Evolutionary conservation across 1,140 invertebrate species (phyloP).

Genomic region (Sesamia nonagrioides): DNA sequence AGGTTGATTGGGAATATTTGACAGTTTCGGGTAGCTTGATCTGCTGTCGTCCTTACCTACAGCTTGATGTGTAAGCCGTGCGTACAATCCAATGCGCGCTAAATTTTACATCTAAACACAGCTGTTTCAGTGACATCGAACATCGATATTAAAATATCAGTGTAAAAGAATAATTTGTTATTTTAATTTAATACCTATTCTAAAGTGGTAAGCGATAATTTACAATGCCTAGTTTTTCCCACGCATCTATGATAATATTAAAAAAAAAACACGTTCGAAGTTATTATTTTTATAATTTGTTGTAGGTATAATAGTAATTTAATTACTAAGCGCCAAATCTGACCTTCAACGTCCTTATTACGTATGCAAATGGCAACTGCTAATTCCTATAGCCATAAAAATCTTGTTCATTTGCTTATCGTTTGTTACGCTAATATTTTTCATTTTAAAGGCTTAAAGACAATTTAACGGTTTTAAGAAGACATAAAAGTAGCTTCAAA

Average conservation of each 20-base stretch:
- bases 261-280: neutral
- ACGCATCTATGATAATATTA: neutral
- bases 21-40: too few species aligned
- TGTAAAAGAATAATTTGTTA: neutral
- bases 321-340: slow-evolving; percentile 1
- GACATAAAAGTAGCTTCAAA: neutral
- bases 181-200: too few species aligned
- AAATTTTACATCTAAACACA: too few species aligned
- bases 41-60: too few species aligned
- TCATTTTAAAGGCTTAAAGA: neutral
- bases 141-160: too few species aligned
- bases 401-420: neutral
- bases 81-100: too few species aligned
- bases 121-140: too few species aligned
- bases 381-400: slow-evolving; percentile 1
- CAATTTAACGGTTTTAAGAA: neutral
- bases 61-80: too few species aligned
- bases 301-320: too few species aligned
- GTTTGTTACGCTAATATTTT: neutral
- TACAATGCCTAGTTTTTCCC: neutral
- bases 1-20: too few species aligned
- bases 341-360: slow-evolving; percentile 17
- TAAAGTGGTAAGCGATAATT: too few species aligned
- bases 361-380: slow-evolving; percentile 14
- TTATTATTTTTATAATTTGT: neutral